phyloP scores from a whole-genome alignment of 2,797 vertebrate species.

The Urocyon cinereoargenteus region DNA sequence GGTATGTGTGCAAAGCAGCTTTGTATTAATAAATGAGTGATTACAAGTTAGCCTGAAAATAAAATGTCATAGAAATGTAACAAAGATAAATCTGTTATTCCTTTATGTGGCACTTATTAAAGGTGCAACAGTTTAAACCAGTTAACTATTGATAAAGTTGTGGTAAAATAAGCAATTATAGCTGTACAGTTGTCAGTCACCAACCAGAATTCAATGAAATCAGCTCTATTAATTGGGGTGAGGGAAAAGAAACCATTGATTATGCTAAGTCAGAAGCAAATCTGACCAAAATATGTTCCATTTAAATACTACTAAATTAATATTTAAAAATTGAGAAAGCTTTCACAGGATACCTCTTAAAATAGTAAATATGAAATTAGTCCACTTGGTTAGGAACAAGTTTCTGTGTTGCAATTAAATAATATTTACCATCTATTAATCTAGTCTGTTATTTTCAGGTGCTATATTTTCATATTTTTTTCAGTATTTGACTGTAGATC shows the following conservation, averaged over 20 bases:
- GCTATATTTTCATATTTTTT: neutral
- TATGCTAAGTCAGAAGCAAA: neutral
- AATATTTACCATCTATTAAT: neutral
- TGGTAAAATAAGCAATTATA: neutral
- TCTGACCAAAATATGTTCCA: neutral
- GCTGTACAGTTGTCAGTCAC: rapidly evolving
- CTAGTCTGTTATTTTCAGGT: neutral
- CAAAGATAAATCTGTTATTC: neutral
- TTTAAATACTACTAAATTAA: neutral
- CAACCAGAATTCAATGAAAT: neutral
- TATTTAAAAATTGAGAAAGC: neutral
- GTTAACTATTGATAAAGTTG: neutral
- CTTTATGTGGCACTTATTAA: neutral
- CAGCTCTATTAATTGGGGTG: neutral
- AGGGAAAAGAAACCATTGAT: neutral
- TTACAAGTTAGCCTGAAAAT: neutral
- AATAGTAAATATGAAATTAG: neutral
- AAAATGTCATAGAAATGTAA: neutral
- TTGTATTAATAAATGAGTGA: neutral
- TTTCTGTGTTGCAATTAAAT: neutral
- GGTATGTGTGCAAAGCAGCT: constrained; percentile 85
- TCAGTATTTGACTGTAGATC: neutral
- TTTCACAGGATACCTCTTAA: neutral
- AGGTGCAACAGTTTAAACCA: neutral
- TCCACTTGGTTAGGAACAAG: neutral